Conservation (phyloP, 2,888 invertebrate genomes). For the Smittia aterrima region DNA sequence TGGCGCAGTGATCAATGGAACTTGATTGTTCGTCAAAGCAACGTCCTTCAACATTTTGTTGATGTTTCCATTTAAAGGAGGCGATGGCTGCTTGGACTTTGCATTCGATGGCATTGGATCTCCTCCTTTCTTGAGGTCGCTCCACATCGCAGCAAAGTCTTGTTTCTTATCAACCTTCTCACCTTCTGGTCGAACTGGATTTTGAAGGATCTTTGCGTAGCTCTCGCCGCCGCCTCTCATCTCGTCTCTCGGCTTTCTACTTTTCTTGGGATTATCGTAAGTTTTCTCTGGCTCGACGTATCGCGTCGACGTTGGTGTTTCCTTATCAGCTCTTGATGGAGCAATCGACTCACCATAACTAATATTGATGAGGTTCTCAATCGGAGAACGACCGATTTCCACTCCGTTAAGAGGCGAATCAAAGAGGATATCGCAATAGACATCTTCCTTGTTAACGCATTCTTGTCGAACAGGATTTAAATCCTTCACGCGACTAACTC, state of each 20-base stretch:
- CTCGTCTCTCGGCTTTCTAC: background rate
- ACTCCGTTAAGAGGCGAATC: conserved; percentile 53
- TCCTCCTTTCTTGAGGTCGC: background rate
- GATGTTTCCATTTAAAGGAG: background rate
- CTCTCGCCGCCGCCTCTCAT: background rate
- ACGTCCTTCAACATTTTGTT: background rate
- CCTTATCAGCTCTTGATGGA: background rate
- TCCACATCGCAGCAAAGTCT: background rate
- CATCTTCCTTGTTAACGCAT: conserved; percentile 58
- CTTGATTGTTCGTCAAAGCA: conserved; percentile 43
- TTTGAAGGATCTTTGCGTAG: background rate
- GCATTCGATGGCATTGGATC: background rate
- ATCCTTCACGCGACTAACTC: conserved; percentile 55
- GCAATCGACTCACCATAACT: background rate
- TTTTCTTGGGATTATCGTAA: background rate
- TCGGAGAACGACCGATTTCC: conserved; percentile 43
- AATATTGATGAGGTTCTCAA: conserved; percentile 50
- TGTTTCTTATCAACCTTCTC: background rate
- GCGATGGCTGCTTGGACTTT: background rate
- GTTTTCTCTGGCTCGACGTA: background rate
- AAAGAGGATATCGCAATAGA: conserved; percentile 76
- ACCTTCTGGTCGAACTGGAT: background rate
- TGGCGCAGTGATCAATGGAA: conserved; percentile 44
- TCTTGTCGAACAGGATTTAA: conserved; percentile 54
- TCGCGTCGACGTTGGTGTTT: background rate